Conservation (phyloP, 2,797 vertebrate genomes). For the Thamnophis elegans region DNA sequence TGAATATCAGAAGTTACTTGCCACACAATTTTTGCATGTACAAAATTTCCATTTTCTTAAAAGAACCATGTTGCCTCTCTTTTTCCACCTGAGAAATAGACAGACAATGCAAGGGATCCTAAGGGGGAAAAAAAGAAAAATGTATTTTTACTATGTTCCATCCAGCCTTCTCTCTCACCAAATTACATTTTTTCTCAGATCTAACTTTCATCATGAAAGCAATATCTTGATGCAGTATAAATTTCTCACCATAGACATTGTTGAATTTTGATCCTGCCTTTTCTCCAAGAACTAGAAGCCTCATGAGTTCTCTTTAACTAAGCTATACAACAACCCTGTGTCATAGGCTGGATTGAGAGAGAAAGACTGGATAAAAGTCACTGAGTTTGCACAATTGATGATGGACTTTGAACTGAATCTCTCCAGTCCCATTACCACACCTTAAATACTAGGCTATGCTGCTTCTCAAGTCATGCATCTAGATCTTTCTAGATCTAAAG, state of each 20-base stretch:
- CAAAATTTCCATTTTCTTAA: not conserved
- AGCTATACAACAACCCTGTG: not conserved
- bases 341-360: not conserved
- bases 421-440: not conserved
- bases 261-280: not conserved
- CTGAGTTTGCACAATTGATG: not conserved
- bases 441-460: not conserved
- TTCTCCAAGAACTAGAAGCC: not conserved
- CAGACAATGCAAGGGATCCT: not conserved
- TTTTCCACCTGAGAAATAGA: not conserved
- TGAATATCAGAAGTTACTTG: not conserved
- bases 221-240: not conserved
- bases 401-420: not conserved
- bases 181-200: not conserved
- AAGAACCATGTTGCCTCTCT: not conserved
- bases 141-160: not conserved
- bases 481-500: not conserved
- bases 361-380: not conserved
- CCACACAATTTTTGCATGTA: not conserved
- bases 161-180: not conserved
- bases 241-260: not conserved
- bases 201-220: not conserved
- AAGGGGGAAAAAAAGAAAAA: not conserved
- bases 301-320: not conserved
- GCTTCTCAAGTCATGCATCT: not conserved